Percentiles rank a stretch among this genome's conserved stretches.
phyloP scores from a whole-genome alignment of 2,113 vertebrate genomes.

The Formicarius rufipectus region DNA sequence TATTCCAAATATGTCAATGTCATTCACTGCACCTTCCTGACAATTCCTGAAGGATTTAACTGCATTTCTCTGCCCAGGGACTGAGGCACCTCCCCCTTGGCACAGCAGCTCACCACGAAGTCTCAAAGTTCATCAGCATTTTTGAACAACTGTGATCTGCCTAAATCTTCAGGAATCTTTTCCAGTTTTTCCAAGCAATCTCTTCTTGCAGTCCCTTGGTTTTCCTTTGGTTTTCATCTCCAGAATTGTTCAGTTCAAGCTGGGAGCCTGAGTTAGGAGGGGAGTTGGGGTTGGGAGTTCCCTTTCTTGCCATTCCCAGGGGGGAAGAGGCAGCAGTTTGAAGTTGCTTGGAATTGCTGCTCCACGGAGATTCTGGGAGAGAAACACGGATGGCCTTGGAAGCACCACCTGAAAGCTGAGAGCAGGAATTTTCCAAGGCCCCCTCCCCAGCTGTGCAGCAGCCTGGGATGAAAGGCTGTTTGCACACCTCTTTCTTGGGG shows the following conservation, averaged over 20 bases:
- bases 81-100: background rate
- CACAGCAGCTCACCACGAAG: background rate
- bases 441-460: background rate
- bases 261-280: too few species aligned
- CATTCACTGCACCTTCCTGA: background rate
- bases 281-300: background rate
- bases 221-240: background rate
- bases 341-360: background rate
- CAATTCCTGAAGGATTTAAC: background rate
- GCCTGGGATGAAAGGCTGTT: background rate
- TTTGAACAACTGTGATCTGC: background rate
- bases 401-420: background rate
- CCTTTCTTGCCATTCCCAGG: background rate
- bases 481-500: background rate
- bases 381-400: rapidly evolving
- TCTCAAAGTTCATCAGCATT: background rate
- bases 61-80: background rate
- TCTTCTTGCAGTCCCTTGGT: background rate
- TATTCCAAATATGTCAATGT: too few species aligned
- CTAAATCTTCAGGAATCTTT: background rate
- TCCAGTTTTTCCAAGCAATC: background rate
- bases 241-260: background rate
- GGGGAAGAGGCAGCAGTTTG: background rate
- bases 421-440: background rate
- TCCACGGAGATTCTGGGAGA: background rate